Evolutionary conservation across 2,113 vertebrate genomes (phyloP), one percentile per base, ranked within the genome.

Genomic region (Orycteropus afer): DNA sequence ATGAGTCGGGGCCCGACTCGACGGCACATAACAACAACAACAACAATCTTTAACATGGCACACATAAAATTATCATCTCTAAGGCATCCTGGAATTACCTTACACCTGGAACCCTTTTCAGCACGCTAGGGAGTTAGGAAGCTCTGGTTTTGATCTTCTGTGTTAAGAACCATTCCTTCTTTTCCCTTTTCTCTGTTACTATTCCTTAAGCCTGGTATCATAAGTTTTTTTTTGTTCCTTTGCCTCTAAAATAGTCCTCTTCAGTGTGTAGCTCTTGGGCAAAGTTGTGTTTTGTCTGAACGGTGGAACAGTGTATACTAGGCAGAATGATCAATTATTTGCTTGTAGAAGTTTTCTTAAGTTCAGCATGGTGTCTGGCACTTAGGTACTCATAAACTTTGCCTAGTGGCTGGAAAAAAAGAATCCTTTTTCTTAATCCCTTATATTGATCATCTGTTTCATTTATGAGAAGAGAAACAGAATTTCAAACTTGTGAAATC

Each of bases 391-490:
- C 85, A 81, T 67, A 76, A 89, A 76, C 65, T 51, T 78, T 81
- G 23, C 89, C 74, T 22, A 63, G 42, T 89, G 37, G 37, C 67
- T 71, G 67, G 40, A 40, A n/a, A 7, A n/a, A n/a, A n/a, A 69
- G 57, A 59, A 59, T 61, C 51, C 29, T 7, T 85, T 69, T 96
- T 92, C 73, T 67, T 34, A 51, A 45, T 85, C 57, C 40, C 89
- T 89, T 71, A 49, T 63, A 34, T 74, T 51, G 67, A 87, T 91
- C 29, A 51, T 93, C 74, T 86, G 77, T 91, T 91, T 45, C 34
- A 78, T 84, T 55, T 80, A 51, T 89, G 80, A 71, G 32, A 3
- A 8, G 7, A 86, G 37, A 81, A 47, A 81, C 57, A 20, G 83
- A 84, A 73, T 45, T 88, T 79, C 65, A 87, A 71, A 25, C 25